These are phyloP conservation scores for Cololabis saira DNA, from an alignment of 2,113 vertebrate genomes.

Conservation along the genomic window DNA sequence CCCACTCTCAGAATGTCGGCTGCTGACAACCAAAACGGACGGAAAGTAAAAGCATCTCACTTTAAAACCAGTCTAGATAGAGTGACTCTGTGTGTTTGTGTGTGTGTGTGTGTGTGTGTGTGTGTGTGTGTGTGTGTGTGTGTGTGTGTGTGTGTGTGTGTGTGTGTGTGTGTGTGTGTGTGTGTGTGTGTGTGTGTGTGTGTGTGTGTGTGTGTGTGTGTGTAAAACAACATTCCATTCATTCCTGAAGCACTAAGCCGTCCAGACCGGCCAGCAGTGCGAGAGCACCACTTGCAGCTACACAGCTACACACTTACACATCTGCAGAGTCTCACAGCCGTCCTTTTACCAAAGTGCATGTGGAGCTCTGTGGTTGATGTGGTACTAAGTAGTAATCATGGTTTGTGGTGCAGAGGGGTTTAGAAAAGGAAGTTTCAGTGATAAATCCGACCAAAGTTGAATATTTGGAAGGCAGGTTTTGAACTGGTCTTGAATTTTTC, in stretches of 20 bases:
- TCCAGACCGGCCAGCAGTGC: conserved; percentile 62
- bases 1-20: conserved; percentile 22
- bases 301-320: conserved; percentile 16
- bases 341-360: conserved; percentile 8
- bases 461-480: conserved; percentile 11
- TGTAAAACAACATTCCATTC: conserved; percentile 81
- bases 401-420: conserved; percentile 18
- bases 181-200: conserved; percentile 29
- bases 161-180: conserved; percentile 37
- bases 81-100: conserved; percentile 17
- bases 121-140: conserved; percentile 41
- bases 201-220: conserved; percentile 29
- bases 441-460: conserved; percentile 18
- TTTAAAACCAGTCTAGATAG: conserved; percentile 29
- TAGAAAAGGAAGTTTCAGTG: conserved; percentile 15
- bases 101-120: conserved; percentile 41
- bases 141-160: conserved; percentile 26
- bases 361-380: not conserved
- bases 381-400: conserved; percentile 5
- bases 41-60: conserved; percentile 10
- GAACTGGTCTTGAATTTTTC: conserved; percentile 10
- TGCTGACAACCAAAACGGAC: conserved; percentile 6
- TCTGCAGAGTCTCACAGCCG: not conserved
- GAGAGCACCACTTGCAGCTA: conserved; percentile 32
- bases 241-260: conserved; percentile 77